Evolutionary conservation across 1,140 invertebrate genomes (phyloP).

Genomic region (Trichogramma pretiosum): DNA sequence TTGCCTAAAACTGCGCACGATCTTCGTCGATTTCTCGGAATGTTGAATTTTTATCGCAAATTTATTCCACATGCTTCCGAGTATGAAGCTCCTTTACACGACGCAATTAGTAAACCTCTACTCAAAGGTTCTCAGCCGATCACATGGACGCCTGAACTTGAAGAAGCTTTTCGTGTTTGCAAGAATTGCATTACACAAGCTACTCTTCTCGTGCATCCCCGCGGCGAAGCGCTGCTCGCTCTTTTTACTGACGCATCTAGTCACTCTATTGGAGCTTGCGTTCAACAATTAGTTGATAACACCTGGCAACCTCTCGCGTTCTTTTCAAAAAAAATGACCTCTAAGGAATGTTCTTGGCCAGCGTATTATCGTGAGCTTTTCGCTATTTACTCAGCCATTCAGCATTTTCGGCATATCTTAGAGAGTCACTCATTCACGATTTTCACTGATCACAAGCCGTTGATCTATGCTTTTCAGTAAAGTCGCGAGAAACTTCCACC

Average conservation of each 20-base stretch:
- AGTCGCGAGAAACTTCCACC: not conserved
- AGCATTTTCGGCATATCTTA: not conserved
- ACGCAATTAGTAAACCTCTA: not conserved
- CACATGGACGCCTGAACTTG: not conserved
- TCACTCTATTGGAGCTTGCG: not conserved
- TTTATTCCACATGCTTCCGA: not conserved
- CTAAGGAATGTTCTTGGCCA: conserved; percentile 4
- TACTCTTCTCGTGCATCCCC: not conserved
- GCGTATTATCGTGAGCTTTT: conserved; percentile 2
- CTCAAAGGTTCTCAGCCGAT: not conserved
- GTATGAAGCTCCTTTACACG: not conserved
- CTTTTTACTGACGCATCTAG: not conserved
- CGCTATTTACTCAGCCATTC: not conserved
- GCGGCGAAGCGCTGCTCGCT: not conserved
- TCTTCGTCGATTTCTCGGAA: not conserved
- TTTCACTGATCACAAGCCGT: not conserved
- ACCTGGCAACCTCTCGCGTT: not conserved
- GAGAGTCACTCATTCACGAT: not conserved
- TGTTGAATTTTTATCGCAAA: not conserved
- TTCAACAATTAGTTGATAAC: not conserved
- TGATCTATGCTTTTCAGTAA: conserved; percentile 3
- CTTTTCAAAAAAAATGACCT: not conserved
- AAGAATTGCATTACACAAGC: not conserved
- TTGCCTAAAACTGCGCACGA: not conserved
- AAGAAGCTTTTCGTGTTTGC: not conserved